phyloP scores from a whole-genome alignment of 2,113 vertebrate genomes.

The Rhinoderma darwinii region DNA sequence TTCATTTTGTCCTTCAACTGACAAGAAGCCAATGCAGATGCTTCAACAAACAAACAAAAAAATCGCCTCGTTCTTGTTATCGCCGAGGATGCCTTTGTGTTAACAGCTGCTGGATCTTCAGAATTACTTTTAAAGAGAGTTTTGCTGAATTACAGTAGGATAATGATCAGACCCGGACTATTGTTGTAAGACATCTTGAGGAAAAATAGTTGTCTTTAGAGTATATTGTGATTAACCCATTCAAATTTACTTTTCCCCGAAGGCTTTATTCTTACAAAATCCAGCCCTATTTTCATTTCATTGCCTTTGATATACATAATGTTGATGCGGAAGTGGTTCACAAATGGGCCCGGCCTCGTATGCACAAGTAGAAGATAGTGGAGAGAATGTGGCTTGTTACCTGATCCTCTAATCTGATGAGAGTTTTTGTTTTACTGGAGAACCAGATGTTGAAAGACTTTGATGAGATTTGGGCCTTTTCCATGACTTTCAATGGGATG shows the following conservation, averaged over 20 bases:
- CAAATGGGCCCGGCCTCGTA: background rate
- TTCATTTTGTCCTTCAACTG: conserved; percentile 52
- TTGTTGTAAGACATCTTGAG: conserved; percentile 29
- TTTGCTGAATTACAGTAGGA: conserved; percentile 37
- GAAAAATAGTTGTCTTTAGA: conserved; percentile 38
- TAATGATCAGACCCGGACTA: conserved; percentile 36
- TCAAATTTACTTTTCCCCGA: conserved; percentile 20
- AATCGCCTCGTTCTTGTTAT: conserved; percentile 50
- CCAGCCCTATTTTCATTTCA: conserved; percentile 19
- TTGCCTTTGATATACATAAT: conserved; percentile 29
- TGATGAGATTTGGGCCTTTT: background rate
- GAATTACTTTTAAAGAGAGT: conserved; percentile 50
- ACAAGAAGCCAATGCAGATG: conserved; percentile 55
- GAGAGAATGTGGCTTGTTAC: background rate
- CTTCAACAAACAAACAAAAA: conserved; percentile 38
- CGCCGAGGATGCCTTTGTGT: conserved; percentile 40
- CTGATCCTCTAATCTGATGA: background rate
- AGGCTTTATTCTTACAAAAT: background rate
- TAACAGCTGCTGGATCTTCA: conserved; percentile 44
- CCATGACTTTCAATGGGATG: background rate
- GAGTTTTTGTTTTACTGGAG: background rate
- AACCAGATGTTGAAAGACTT: conserved; percentile 5
- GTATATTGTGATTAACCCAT: conserved; percentile 30
- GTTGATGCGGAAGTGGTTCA: background rate
- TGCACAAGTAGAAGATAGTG: background rate